These are phyloP conservation scores for Rotaria socialis DNA, from an alignment of 2,888 invertebrate species.

Conservation along the genomic window DNA sequence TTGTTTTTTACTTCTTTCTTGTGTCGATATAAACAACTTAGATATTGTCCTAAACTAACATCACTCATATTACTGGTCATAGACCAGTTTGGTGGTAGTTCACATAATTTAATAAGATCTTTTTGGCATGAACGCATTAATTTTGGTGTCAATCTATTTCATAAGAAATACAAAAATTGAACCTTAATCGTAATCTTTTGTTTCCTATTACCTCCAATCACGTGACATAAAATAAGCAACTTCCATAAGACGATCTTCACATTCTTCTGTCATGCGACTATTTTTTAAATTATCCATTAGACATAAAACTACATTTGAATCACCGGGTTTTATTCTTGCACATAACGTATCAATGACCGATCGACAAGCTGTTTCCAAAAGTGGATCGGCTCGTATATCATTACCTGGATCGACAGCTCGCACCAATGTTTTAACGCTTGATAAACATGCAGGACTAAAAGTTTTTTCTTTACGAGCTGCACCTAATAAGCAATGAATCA, in stretches of 20 bases:
- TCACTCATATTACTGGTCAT: background rate
- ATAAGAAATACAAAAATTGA: background rate
- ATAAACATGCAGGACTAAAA: constrained; percentile 50
- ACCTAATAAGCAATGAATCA: constrained; percentile 90
- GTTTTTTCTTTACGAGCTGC: constrained; percentile 66
- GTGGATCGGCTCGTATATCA: constrained; percentile 89
- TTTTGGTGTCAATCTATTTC: constrained; percentile 52
- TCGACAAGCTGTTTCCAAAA: constrained; percentile 77
- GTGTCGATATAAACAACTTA: constrained; percentile 42
- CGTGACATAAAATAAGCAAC: constrained; percentile 94
- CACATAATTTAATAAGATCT: background rate
- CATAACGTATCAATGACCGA: constrained; percentile 73
- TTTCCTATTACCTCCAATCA: constrained; percentile 69
- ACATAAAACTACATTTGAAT: constrained; percentile 73
- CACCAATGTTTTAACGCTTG: constrained; percentile 70
- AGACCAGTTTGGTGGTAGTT: background rate
- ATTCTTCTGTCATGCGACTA: constrained; percentile 77
- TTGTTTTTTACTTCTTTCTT: constrained; percentile 37
- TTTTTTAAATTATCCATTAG: constrained; percentile 84
- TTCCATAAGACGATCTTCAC: constrained; percentile 83
- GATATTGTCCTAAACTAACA: constrained; percentile 64
- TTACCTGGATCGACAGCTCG: constrained; percentile 83
- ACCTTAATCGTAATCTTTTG: background rate
- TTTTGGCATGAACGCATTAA: background rate
- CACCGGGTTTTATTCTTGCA: constrained; percentile 53